phyloP scores from a whole-genome alignment of 1,140 invertebrate genomes.

The Lethrus apterus region DNA sequence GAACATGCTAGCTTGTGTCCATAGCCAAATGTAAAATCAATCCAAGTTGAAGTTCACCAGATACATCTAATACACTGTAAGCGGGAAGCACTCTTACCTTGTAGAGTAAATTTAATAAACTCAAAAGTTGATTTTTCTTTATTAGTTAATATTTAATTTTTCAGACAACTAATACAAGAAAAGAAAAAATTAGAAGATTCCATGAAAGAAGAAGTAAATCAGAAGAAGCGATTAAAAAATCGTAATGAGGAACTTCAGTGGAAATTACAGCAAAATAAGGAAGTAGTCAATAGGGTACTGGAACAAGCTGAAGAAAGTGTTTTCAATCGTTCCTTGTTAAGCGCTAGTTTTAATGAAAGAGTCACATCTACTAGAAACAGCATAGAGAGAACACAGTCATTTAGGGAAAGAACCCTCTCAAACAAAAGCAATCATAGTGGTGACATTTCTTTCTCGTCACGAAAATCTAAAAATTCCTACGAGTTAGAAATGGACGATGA shows the following conservation, averaged over 20 bases:
- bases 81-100: too few species aligned
- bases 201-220: slow-evolving; percentile 62
- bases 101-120: slow-evolving; percentile 15
- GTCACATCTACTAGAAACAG: slow-evolving; percentile 20
- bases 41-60: too few species aligned
- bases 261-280: slow-evolving; percentile 70
- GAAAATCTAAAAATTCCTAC: slow-evolving; percentile 25
- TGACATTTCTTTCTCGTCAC: not conserved
- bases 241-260: slow-evolving; percentile 83
- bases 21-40: too few species aligned
- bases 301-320: slow-evolving; percentile 32
- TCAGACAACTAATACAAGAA: slow-evolving; percentile 50
- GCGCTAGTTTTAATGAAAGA: slow-evolving; percentile 35
- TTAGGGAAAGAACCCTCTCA: slow-evolving; percentile 23
- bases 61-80: too few species aligned
- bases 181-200: slow-evolving; percentile 64
- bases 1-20: too few species aligned
- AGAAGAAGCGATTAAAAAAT: slow-evolving; percentile 66
- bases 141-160: slow-evolving; percentile 14
- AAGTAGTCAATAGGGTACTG: slow-evolving; percentile 46
- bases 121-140: slow-evolving; percentile 10
- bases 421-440: slow-evolving; percentile 14
- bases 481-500: slow-evolving; percentile 25
- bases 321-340: slow-evolving; percentile 30
- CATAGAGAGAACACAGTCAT: slow-evolving; percentile 28